Percentiles rank a stretch among this genome's conserved stretches.
phyloP scores from a whole-genome alignment of 2,888 invertebrate genomes.

The Drosophila anomalipes region DNA sequence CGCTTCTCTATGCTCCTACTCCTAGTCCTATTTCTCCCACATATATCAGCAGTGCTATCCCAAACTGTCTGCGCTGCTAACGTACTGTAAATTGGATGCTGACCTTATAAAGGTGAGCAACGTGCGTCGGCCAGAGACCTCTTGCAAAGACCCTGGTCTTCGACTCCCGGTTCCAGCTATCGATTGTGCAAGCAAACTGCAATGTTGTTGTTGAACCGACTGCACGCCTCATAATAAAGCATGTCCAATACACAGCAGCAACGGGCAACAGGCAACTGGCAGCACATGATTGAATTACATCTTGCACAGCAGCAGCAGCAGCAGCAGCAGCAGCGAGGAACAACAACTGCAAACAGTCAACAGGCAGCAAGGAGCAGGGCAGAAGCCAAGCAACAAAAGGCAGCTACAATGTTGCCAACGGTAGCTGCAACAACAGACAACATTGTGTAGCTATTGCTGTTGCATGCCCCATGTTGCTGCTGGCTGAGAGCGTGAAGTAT shows the following conservation, averaged over 20 bases:
- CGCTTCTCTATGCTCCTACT: conserved; percentile 1
- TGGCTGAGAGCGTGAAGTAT: conserved; percentile 33
- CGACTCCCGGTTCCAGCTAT: conserved; percentile 27
- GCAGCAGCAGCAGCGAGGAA: conserved; percentile 16
- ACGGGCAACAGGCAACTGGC: conserved; percentile 26
- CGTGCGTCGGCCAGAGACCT: conserved; percentile 72
- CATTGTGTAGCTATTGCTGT: conserved; percentile 55
- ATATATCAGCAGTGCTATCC: conserved; percentile 20
- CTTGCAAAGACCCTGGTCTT: conserved; percentile 30
- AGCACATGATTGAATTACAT: conserved; percentile 75
- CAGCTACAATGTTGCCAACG: conserved; percentile 62
- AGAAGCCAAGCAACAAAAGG: conserved; percentile 61
- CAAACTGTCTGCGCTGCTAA: conserved; percentile 21
- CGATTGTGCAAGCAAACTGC: conserved; percentile 72
- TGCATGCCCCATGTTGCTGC: conserved; percentile 34
- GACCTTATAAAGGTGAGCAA: conserved; percentile 83
- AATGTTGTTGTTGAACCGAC: conserved; percentile 42
- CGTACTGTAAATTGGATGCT: conserved; percentile 65
- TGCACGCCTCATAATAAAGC: conserved; percentile 67
- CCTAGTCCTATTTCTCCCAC: background rate
- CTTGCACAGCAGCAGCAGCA: conserved; percentile 70
- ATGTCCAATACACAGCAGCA: conserved; percentile 57
- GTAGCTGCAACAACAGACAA: conserved; percentile 60
- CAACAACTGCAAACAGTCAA: conserved; percentile 14
- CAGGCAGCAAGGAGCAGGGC: conserved; percentile 50